phyloP scores from a whole-genome alignment of 2,888 invertebrate species.

The Cybosia mesomella region DNA sequence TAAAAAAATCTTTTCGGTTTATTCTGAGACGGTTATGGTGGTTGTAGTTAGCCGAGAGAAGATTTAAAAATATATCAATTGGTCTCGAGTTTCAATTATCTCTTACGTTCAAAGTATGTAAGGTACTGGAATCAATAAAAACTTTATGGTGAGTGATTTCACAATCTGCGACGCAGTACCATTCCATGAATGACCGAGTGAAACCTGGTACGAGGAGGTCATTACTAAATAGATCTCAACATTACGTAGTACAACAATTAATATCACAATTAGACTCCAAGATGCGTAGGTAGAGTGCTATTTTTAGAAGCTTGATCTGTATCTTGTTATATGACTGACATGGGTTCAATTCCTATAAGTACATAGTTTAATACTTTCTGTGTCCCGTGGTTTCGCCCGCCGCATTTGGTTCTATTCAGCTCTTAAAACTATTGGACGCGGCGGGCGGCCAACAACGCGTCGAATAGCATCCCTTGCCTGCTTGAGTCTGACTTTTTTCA shows the following conservation, averaged over 20 bases:
- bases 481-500: no score
- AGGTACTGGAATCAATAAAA: no score
- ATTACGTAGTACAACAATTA: constrained; percentile 48
- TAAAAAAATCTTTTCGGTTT: not conserved
- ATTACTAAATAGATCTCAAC: constrained; percentile 35
- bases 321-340: constrained; percentile 13
- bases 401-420: no score
- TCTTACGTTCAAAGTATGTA: not conserved
- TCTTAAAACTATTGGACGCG: no score
- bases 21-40: not conserved
- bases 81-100: not conserved
- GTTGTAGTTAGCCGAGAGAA: no score
- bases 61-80: not conserved
- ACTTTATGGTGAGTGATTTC: not conserved
- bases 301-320: constrained; percentile 52
- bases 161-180: constrained; percentile 15
- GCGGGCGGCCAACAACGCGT: no score
- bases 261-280: constrained; percentile 54
- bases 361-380: not conserved
- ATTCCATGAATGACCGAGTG: constrained; percentile 23
- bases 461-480: no score
- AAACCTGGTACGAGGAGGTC: constrained; percentile 44
- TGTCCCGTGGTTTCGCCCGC: not conserved
- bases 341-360: constrained; percentile 9
- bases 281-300: constrained; percentile 60